A percentile compares a stretch with the other conserved stretches of the same genome.
These are phyloP conservation scores for Micoletzkya japonica DNA, from an alignment of 2,888 invertebrate species.

Conservation along the genomic window DNA sequence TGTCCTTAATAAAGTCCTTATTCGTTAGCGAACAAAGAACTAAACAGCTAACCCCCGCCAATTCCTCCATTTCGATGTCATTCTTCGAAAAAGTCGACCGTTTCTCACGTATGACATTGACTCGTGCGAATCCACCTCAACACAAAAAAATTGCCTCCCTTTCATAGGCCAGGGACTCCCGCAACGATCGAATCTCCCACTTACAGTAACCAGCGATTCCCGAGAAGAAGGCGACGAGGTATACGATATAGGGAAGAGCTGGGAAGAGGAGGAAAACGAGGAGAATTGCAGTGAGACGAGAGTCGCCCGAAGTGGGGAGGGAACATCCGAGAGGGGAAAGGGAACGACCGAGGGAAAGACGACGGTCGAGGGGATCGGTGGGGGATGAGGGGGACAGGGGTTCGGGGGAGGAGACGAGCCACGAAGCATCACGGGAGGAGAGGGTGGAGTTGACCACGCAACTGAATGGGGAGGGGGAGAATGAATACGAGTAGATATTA, in stretches of 20 bases:
- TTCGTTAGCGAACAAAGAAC: neutral
- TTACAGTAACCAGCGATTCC: constrained; percentile 9
- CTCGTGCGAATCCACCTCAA: neutral
- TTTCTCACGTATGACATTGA: constrained; percentile 1
- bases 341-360: too few relatives aligned
- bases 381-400: too few relatives aligned
- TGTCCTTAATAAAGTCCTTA: neutral
- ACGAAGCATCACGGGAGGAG: neutral
- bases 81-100: neutral
- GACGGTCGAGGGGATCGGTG: too few relatives aligned
- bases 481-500: too few relatives aligned
- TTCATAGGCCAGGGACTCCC: neutral
- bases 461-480: neutral
- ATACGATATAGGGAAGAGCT: neutral
- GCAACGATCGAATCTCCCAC: neutral
- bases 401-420: too few relatives aligned
- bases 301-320: neutral
- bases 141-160: neutral
- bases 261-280: constrained; percentile 1
- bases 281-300: constrained; percentile 4
- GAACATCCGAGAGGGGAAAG: neutral
- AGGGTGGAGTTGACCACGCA: neutral
- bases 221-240: constrained; percentile 10
- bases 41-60: neutral
- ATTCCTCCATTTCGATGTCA: neutral